Conservation (phyloP, 2,113 vertebrate species). For the Nibea coibor region DNA sequence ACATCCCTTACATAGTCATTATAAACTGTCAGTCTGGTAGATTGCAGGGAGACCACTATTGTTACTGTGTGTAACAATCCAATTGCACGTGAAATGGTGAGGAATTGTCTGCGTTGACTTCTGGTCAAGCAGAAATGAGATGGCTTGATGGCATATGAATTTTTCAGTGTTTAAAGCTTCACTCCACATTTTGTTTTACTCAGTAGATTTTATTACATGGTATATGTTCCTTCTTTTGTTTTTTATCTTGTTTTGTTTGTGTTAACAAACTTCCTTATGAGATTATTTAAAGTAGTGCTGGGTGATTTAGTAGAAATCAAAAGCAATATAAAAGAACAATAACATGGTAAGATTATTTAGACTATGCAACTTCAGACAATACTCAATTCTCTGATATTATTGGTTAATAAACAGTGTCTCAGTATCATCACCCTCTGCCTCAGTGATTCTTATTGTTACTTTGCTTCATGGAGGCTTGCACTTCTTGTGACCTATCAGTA, state of each 20-base stretch:
- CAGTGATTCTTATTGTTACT: conserved; percentile 2
- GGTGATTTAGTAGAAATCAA: not conserved
- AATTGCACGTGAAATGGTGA: not conserved
- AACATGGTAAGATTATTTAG: not conserved
- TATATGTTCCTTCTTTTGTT: not conserved
- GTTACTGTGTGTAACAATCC: not conserved
- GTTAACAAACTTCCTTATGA: not conserved
- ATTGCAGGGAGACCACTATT: not conserved
- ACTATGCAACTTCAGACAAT: not conserved
- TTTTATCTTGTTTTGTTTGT: not conserved
- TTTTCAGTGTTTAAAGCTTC: not conserved
- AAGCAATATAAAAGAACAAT: not conserved
- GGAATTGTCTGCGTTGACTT: not conserved
- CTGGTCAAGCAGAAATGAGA: no score
- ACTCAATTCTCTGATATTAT: conserved; percentile 14
- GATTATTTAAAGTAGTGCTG: not conserved
- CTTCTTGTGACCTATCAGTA: not conserved
- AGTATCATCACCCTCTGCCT: not conserved
- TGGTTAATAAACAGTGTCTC: conserved; percentile 12
- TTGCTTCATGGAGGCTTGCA: not conserved
- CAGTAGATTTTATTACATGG: not conserved
- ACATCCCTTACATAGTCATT: not conserved
- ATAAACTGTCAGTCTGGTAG: not conserved
- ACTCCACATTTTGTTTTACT: not conserved
- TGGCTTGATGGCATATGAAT: no score